These are phyloP conservation scores for Gymnosoma rotundatum DNA, from an alignment of 2,888 invertebrate species.

Conservation along the genomic window DNA sequence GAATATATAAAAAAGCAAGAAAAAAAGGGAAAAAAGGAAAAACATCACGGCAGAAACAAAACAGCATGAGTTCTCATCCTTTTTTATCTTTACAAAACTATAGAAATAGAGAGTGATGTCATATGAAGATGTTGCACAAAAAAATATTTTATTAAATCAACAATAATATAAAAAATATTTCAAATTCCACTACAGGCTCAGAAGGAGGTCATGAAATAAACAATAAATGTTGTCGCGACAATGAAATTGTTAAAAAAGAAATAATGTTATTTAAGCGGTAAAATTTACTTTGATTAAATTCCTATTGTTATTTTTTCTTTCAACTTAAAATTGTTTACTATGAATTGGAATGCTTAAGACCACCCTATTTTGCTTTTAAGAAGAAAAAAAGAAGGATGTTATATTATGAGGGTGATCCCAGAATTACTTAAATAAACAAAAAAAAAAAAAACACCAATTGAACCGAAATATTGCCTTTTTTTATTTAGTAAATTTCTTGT, in stretches of 20 bases:
- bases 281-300: constrained; percentile 52
- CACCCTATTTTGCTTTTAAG: constrained; percentile 36
- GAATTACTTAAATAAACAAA: too few relatives aligned
- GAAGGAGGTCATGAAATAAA: constrained; percentile 26
- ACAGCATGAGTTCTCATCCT: constrained; percentile 34
- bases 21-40: background rate
- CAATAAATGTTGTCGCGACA: constrained; percentile 13
- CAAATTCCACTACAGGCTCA: background rate
- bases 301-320: background rate
- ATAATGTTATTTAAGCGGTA: constrained; percentile 26
- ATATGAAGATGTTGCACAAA: background rate
- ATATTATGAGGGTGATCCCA: background rate
- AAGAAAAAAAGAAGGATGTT: background rate
- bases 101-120: background rate
- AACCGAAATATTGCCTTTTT: too few relatives aligned
- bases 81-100: background rate
- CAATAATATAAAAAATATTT: constrained; percentile 8
- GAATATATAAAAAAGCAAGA: background rate
- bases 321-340: background rate
- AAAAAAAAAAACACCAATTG: too few relatives aligned
- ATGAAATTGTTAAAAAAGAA: constrained; percentile 7
- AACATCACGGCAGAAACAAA: constrained; percentile 29
- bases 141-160: background rate
- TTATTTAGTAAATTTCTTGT: too few relatives aligned
- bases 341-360: constrained; percentile 12